Evolutionary conservation across 2,797 vertebrate species (phyloP).

Genomic region (Octomys mimax): DNA sequence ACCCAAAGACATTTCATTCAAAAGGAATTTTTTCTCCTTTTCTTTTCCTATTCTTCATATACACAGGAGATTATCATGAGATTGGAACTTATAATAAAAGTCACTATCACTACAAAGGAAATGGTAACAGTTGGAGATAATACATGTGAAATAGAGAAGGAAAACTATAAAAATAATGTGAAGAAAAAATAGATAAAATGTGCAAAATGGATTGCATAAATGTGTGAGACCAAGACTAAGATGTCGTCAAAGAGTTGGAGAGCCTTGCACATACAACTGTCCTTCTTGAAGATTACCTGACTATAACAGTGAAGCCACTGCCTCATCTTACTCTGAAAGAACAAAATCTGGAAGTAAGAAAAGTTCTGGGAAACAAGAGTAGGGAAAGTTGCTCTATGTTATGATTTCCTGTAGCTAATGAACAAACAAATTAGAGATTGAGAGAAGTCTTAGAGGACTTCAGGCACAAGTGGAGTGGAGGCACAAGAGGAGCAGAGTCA

Average conservation of each 20-base stretch:
- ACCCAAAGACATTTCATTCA: not conserved
- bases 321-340: not conserved
- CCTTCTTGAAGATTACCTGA: not conserved
- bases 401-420: not conserved
- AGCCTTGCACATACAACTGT: not conserved
- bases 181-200: not conserved
- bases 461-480: not conserved
- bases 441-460: not conserved
- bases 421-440: not conserved
- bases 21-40: not conserved
- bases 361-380: not conserved
- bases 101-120: constrained; percentile 16
- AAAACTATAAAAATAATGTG: not conserved
- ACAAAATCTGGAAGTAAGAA: not conserved
- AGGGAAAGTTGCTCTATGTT: not conserved
- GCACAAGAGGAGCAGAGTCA: not conserved
- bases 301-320: not conserved
- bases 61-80: not conserved
- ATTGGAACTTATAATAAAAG: not conserved
- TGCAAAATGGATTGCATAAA: not conserved
- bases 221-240: not conserved
- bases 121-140: not conserved
- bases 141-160: not conserved
- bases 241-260: not conserved
- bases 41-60: not conserved